phyloP scores from a whole-genome alignment of 1,140 invertebrate species.

The Centruroides sculpturatus region DNA sequence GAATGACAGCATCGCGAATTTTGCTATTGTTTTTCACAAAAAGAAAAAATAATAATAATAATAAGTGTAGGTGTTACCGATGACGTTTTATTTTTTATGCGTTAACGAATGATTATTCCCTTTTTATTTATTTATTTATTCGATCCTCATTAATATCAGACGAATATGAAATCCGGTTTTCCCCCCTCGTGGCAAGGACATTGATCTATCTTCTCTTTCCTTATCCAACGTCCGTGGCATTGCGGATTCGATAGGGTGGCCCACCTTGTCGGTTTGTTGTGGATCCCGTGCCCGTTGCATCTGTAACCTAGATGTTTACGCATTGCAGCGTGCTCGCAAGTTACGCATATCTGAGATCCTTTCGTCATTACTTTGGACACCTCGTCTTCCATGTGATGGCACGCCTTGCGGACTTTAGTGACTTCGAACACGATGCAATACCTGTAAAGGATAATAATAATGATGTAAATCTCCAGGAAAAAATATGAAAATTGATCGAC shows the following conservation, averaged over 20 bases:
- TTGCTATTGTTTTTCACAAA: too few relatives aligned
- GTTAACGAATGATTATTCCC: too few relatives aligned
- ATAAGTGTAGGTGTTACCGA: too few relatives aligned
- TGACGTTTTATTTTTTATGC: too few relatives aligned
- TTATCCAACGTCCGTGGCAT: constrained; percentile 71
- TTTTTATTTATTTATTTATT: too few relatives aligned
- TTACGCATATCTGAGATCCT: constrained; percentile 53
- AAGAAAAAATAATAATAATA: too few relatives aligned
- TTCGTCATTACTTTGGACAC: constrained; percentile 51
- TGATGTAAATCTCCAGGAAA: too few relatives aligned
- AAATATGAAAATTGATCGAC: too few relatives aligned
- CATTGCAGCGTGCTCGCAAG: constrained; percentile 57
- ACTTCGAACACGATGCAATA: constrained; percentile 71
- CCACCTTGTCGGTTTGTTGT: constrained; percentile 54
- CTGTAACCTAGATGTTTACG: constrained; percentile 52
- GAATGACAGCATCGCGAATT: too few relatives aligned
- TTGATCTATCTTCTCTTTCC: constrained; percentile 8
- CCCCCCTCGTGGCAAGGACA: constrained; percentile 9
- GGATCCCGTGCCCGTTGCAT: constrained; percentile 58
- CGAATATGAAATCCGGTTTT: constrained; percentile 24
- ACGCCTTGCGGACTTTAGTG: constrained; percentile 59
- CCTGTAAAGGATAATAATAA: constrained; percentile 34
- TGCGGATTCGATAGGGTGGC: constrained; percentile 55
- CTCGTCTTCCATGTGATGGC: constrained; percentile 40
- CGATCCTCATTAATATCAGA: constrained; percentile 8